A percentile compares a stretch with the other conserved stretches of the same genome.
phyloP scores from a whole-genome alignment of 2,888 invertebrate genomes.

The Lypha dubia region DNA sequence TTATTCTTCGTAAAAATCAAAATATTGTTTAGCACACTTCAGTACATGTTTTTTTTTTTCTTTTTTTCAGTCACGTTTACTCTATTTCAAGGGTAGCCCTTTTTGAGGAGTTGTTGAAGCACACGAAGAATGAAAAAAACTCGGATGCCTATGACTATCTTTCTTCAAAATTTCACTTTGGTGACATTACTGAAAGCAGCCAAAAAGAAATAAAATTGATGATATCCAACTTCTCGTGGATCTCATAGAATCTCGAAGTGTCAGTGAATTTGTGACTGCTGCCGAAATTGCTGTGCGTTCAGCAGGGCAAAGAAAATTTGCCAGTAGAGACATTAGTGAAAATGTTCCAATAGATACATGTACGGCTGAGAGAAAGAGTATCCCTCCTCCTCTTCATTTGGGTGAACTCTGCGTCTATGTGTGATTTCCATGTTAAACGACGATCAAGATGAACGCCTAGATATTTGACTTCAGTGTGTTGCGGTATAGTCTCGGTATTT shows the following conservation, averaged over 20 bases:
- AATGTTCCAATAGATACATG: too few species aligned
- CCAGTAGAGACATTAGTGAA: background rate
- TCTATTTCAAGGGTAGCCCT: background rate
- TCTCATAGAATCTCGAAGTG: slow-evolving; percentile 3
- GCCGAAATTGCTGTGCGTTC: background rate
- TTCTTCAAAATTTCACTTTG: slow-evolving; percentile 20
- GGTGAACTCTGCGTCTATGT: too few species aligned
- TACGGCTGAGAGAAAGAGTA: too few species aligned
- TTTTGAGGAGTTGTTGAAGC: slow-evolving; percentile 4
- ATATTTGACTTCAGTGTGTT: too few species aligned
- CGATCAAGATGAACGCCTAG: too few species aligned
- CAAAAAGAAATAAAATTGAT: slow-evolving; percentile 13
- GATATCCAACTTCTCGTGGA: slow-evolving; percentile 4
- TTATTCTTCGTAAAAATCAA: background rate
- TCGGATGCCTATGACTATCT: background rate
- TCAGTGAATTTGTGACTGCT: slow-evolving; percentile 4
- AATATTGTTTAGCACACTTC: background rate
- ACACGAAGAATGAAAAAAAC: background rate
- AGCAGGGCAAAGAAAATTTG: slow-evolving; percentile 8
- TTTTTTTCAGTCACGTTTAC: background rate
- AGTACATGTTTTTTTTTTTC: slow-evolving; percentile 1
- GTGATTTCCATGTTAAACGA: too few species aligned
- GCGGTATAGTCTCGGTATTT: too few species aligned
- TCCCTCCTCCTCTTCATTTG: too few species aligned
- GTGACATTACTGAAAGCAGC: slow-evolving; percentile 17